phyloP scores from a whole-genome alignment of 2,888 invertebrate species.

The Autographa gamma region DNA sequence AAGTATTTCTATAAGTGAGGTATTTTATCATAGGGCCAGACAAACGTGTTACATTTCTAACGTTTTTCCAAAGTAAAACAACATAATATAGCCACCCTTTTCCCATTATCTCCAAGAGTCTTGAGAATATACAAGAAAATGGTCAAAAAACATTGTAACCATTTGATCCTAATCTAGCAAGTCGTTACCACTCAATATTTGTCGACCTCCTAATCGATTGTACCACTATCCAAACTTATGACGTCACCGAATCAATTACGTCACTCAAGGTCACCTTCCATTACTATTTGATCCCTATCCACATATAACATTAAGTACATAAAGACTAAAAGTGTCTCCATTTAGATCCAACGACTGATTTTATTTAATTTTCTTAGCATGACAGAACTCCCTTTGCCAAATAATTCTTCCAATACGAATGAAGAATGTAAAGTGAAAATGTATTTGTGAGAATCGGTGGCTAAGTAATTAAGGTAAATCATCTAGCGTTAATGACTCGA shows the following conservation, averaged over 20 bases:
- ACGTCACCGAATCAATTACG: background rate
- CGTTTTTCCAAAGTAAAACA: too few species aligned
- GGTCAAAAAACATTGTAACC: background rate
- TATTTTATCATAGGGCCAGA: background rate
- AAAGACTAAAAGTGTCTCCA: constrained; percentile 55
- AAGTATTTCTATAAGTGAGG: background rate
- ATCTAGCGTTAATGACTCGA: constrained; percentile 20
- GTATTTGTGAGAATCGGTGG: constrained; percentile 26
- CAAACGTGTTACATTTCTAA: too few species aligned
- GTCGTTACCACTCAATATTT: background rate
- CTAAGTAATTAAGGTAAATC: constrained; percentile 26
- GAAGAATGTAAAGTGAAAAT: constrained; percentile 32
- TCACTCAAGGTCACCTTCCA: background rate
- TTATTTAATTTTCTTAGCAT: constrained; percentile 55
- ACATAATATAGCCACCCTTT: too few species aligned
- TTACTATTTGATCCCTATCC: constrained; percentile 18
- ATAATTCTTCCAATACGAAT: constrained; percentile 71
- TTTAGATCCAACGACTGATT: constrained; percentile 63
- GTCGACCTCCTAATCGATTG: background rate
- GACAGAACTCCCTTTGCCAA: constrained; percentile 77
- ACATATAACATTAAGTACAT: constrained; percentile 37
- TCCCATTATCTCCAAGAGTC: too few species aligned
- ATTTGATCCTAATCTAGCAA: background rate
- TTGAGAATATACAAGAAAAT: background rate
- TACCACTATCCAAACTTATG: background rate